A percentile compares a stretch with the other conserved stretches of the same genome.
Evolutionary conservation across 2,797 vertebrate species (phyloP).

Genomic region (Poecilia wingei): DNA sequence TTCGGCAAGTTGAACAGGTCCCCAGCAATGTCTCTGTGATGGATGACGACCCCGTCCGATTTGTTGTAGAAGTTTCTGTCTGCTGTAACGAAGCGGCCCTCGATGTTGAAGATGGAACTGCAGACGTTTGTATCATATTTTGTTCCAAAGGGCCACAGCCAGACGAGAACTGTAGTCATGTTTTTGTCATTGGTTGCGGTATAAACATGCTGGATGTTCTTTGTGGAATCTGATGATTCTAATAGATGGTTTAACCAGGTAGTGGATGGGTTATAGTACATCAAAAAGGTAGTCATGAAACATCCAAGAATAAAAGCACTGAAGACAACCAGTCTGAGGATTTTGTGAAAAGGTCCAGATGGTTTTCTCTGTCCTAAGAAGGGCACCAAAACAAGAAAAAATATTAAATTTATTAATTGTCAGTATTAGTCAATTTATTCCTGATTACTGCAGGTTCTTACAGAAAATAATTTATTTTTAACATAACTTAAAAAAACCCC

Average conservation of each 20-base stretch:
- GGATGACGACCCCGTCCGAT: slow-evolving; percentile 93
- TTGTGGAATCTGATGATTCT: slow-evolving; percentile 90
- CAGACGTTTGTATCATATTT: slow-evolving; percentile 92
- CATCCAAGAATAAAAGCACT: slow-evolving; percentile 91
- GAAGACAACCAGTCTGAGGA: slow-evolving; percentile 94
- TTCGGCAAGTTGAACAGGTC: slow-evolving; percentile 95
- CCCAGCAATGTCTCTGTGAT: slow-evolving; percentile 93
- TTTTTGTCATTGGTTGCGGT: slow-evolving; percentile 90
- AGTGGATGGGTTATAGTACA: slow-evolving; percentile 96
- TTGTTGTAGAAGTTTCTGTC: slow-evolving; percentile 93
- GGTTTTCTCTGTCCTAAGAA: slow-evolving; percentile 94
- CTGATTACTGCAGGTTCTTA: neutral
- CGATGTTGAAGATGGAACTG: slow-evolving; percentile 91
- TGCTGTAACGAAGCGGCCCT: slow-evolving; percentile 92
- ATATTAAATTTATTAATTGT: neutral
- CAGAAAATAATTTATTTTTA: slow-evolving; percentile 12
- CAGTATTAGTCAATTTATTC: neutral
- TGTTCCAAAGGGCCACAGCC: slow-evolving; percentile 98
- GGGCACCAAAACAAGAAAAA: slow-evolving; percentile 17
- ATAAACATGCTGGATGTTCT: slow-evolving; percentile 91
- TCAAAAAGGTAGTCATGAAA: slow-evolving; percentile 95
- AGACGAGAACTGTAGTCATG: slow-evolving; percentile 91
- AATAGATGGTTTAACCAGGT: slow-evolving; percentile 93
- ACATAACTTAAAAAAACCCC: neutral
- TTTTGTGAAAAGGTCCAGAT: slow-evolving; percentile 94